Conservation (phyloP, 2,888 invertebrate genomes). For the Trypoxylon attenuatum region DNA sequence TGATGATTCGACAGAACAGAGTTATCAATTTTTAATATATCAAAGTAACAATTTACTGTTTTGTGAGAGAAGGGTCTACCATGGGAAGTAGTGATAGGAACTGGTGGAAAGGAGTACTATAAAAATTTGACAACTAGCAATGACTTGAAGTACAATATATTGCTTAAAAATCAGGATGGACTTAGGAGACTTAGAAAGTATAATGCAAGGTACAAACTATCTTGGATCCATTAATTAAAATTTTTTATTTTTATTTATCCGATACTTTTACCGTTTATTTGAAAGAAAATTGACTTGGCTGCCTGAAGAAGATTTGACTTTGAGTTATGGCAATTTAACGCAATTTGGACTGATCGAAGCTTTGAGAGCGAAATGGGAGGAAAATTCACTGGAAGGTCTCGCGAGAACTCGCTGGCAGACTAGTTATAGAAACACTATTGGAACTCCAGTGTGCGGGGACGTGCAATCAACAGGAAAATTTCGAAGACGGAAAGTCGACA, state of each 20-base stretch:
- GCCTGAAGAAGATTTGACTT: conserved; percentile 48
- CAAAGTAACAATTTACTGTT: not conserved
- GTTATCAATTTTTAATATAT: not conserved
- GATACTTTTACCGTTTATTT: no score
- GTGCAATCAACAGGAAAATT: no score
- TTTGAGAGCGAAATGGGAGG: conserved; percentile 7
- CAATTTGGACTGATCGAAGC: conserved; percentile 48
- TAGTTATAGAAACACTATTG: conserved; percentile 22
- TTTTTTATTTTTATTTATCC: not conserved
- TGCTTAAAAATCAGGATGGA: conserved; percentile 73
- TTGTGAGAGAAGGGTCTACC: conserved; percentile 24
- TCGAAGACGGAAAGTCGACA: conserved; percentile 23
- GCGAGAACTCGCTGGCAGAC: conserved; percentile 21
- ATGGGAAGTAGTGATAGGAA: conserved; percentile 58
- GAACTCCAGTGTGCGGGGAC: no score
- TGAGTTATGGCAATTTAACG: conserved; percentile 51
- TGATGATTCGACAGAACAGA: not conserved
- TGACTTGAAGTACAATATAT: conserved; percentile 77
- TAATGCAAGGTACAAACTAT: conserved; percentile 67
- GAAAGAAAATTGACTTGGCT: conserved; percentile 48
- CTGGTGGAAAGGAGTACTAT: conserved; percentile 74
- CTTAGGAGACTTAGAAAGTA: conserved; percentile 66
- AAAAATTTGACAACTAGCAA: conserved; percentile 76
- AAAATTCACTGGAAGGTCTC: conserved; percentile 24
- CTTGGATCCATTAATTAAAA: not conserved